These are phyloP conservation scores for Macrotrachela quadricornifera DNA, from an alignment of 1,140 invertebrate species.

Conservation along the genomic window DNA sequence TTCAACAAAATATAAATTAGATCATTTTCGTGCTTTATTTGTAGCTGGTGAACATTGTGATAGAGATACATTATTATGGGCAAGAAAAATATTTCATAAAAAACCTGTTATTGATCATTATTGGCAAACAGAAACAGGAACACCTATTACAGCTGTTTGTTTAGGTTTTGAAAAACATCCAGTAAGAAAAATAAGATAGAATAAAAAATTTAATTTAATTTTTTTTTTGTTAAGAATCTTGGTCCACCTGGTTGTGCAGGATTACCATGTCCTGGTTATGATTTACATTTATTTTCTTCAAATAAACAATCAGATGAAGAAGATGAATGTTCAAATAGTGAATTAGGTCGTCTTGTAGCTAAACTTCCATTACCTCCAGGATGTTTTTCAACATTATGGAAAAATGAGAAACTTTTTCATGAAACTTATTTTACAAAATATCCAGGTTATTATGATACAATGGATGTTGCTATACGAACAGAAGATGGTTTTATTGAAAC, in stretches of 20 bases:
- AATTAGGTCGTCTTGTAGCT: constrained; percentile 58
- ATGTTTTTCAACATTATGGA: constrained; percentile 55
- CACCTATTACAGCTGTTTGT: constrained; percentile 60
- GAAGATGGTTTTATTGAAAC: constrained; percentile 62
- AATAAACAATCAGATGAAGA: constrained; percentile 36
- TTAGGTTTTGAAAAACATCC: constrained; percentile 40
- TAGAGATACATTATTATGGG: constrained; percentile 65
- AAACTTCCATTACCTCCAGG: constrained; percentile 70
- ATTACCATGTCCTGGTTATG: constrained; percentile 55
- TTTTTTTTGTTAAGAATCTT: constrained; percentile 8
- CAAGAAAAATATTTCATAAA: constrained; percentile 45
- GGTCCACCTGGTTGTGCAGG: constrained; percentile 47
- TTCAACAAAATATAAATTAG: constrained; percentile 12
- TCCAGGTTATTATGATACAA: constrained; percentile 83
- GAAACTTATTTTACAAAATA: constrained; percentile 56
- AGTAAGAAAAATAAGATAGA: too few species aligned
- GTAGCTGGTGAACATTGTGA: constrained; percentile 83
- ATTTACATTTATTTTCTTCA: constrained; percentile 37
- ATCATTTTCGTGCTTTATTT: constrained; percentile 37
- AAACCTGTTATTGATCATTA: constrained; percentile 73
- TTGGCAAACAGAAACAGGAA: constrained; percentile 88
- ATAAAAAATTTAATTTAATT: too few species aligned
- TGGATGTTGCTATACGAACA: constrained; percentile 60
- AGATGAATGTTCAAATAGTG: constrained; percentile 39
- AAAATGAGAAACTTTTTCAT: constrained; percentile 54